A percentile compares a stretch with the other conserved stretches of the same genome.
Conservation (phyloP, 1,140 invertebrate species). For the Bombus sibiricus region DNA sequence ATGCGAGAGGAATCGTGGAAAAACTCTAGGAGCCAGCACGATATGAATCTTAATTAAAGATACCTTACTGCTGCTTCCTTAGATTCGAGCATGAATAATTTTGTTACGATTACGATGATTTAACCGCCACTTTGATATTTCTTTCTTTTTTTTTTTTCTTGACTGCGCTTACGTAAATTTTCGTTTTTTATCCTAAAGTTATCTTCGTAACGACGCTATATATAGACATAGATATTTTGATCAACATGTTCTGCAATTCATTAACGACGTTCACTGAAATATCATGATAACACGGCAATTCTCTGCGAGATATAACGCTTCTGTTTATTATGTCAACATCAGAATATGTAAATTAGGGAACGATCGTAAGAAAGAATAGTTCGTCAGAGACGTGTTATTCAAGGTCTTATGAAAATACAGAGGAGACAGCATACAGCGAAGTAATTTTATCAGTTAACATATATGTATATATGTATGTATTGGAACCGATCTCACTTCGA, state of each 20-base stretch:
- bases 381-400: not conserved
- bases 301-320: not conserved
- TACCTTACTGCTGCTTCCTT: slow-evolving; percentile 16
- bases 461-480: no score
- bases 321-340: not conserved
- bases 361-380: not conserved
- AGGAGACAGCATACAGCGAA: not conserved
- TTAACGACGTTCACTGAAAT: not conserved
- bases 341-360: not conserved
- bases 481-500: not conserved
- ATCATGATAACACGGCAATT: not conserved
- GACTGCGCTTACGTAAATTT: not conserved
- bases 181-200: not conserved
- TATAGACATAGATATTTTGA: not conserved
- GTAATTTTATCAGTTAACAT: not conserved
- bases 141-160: no score
- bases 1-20: slow-evolving; percentile 43
- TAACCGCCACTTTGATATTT: not conserved
- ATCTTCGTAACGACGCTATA: not conserved
- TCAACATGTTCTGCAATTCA: no score
- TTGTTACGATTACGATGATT: slow-evolving; percentile 9
- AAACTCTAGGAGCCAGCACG: slow-evolving; percentile 32
- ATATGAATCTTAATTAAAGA: slow-evolving; percentile 49
- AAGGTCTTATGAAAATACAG: not conserved
- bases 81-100: slow-evolving; percentile 1